Evolutionary conservation across 2,888 invertebrate genomes (phyloP).

Genomic region (Lasioglossum figueresi): DNA sequence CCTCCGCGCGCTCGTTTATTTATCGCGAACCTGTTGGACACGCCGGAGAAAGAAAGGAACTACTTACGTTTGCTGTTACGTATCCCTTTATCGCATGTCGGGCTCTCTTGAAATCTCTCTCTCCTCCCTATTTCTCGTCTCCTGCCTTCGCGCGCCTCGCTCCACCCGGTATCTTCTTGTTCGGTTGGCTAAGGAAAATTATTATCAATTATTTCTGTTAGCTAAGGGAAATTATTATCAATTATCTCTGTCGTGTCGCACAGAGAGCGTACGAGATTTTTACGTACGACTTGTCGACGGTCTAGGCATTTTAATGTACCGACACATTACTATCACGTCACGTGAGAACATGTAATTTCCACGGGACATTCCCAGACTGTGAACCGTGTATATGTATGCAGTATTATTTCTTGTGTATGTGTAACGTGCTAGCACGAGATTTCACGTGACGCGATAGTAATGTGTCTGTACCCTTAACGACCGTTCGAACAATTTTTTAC

Average conservation of each 20-base stretch:
- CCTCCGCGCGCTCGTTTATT: background rate
- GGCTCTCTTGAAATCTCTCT: background rate
- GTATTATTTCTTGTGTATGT: too few species aligned
- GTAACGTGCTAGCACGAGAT: too few species aligned
- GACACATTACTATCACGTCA: too few species aligned
- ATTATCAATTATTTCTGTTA: background rate
- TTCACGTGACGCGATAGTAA: too few species aligned
- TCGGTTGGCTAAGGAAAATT: background rate
- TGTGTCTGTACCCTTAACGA: too few species aligned
- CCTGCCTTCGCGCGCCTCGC: background rate
- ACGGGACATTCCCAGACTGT: too few species aligned
- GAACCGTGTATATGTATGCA: too few species aligned
- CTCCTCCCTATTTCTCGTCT: background rate
- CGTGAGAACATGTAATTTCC: too few species aligned
- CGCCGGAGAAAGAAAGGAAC: background rate
- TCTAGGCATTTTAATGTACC: too few species aligned
- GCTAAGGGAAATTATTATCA: background rate
- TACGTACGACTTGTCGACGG: too few species aligned
- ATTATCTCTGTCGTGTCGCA: background rate
- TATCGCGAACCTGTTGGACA: background rate
- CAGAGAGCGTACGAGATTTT: background rate
- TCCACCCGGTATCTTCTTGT: background rate
- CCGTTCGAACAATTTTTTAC: too few species aligned
- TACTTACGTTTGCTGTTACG: slow-evolving; percentile 10
- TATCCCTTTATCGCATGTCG: background rate